phyloP scores from a whole-genome alignment of 37 sponge, comb jelly and placozoan species.

The Spongia lamella region DNA sequence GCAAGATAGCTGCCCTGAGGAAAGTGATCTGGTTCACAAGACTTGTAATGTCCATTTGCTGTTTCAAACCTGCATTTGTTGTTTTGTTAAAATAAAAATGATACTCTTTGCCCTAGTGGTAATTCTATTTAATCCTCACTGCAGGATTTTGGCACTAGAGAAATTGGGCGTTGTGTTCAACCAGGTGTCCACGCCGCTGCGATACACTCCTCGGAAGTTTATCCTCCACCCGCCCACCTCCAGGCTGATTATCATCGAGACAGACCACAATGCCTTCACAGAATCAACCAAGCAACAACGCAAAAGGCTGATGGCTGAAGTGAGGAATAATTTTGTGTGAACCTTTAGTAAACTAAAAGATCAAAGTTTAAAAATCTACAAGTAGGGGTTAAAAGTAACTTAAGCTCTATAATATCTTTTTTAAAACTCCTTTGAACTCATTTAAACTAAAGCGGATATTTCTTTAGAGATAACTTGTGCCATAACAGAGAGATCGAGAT shows the following conservation, averaged over 20 bases:
- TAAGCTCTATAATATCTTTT: not conserved
- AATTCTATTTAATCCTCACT: not conserved
- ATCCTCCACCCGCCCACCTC: constrained; percentile 74
- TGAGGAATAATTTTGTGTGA: constrained; percentile 1
- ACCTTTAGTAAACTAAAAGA: not conserved
- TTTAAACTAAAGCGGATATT: no score
- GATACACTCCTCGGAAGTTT: constrained; percentile 93
- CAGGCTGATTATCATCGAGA: constrained; percentile 81
- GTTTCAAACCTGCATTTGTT: no score
- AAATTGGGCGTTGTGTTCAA: constrained; percentile 97
- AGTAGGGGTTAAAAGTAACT: no score
- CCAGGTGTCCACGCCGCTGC: constrained; percentile 91
- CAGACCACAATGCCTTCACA: constrained; percentile 97
- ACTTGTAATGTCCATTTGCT: no score
- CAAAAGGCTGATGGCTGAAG: constrained; percentile 93
- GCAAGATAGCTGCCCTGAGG: no score
- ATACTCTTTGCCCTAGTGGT: no score
- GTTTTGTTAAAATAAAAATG: no score
- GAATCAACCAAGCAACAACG: constrained; percentile 86
- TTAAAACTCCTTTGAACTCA: no score
- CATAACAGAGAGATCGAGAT: no score
- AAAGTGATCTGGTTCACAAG: no score
- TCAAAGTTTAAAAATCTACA: no score
- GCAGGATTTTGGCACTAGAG: constrained; percentile 92
- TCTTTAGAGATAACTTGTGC: no score